A percentile compares a stretch with the other conserved stretches of the same genome.
phyloP scores from a whole-genome alignment of 2,797 vertebrate species.

The Hybognathus amarus region DNA sequence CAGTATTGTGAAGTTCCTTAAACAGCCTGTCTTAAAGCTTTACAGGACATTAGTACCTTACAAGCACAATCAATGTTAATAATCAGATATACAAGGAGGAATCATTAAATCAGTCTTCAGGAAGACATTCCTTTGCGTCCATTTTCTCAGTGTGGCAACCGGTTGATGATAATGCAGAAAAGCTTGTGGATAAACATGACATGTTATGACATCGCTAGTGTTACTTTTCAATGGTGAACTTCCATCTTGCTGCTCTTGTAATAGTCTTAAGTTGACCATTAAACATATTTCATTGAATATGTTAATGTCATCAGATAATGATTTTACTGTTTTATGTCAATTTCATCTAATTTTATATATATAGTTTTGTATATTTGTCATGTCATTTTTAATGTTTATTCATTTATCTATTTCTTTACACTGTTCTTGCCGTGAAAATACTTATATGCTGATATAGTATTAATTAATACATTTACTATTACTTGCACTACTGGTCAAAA shows the following conservation, averaged over 20 bases:
- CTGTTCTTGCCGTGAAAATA: background rate
- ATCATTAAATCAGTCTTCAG: constrained; percentile 4
- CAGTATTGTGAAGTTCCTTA: background rate
- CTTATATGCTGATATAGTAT: background rate
- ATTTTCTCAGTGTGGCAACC: background rate
- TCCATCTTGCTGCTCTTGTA: background rate
- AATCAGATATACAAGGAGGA: background rate
- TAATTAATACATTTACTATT: background rate
- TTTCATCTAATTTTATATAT: background rate
- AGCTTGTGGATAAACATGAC: constrained; percentile 17
- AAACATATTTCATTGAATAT: background rate
- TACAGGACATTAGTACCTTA: background rate
- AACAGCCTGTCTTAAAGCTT: background rate
- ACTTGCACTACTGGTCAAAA: no score
- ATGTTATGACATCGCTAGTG: background rate
- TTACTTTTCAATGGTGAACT: constrained; percentile 1
- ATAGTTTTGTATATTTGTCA: background rate
- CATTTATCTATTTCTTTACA: background rate
- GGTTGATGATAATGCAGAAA: background rate
- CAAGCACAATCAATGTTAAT: background rate
- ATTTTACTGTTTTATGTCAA: background rate
- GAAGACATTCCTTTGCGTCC: background rate
- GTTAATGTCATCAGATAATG: background rate
- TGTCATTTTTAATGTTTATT: background rate
- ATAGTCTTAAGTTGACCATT: background rate